Conservation (phyloP, 2,113 vertebrate genomes). For the Crotophaga sulcirostris region DNA sequence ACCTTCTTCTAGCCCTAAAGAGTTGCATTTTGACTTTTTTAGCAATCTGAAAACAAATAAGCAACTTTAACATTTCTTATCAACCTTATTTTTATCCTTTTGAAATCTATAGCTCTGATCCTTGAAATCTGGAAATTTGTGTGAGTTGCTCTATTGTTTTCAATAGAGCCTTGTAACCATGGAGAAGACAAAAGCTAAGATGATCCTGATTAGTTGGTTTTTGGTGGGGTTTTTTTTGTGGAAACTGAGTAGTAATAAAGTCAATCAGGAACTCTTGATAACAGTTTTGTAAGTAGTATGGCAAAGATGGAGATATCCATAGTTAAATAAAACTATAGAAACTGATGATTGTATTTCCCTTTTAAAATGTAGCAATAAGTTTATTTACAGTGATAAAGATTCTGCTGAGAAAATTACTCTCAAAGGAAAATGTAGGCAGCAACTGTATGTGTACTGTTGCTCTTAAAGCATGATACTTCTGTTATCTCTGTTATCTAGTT, state of each 20-base stretch:
- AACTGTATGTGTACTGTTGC: not conserved
- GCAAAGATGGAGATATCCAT: not conserved
- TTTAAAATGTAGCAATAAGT: not conserved
- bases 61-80: not conserved
- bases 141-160: not conserved
- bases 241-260: not conserved
- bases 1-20: not conserved
- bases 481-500: not conserved
- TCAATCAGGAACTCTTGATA: not conserved
- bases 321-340: not conserved
- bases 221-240: not conserved
- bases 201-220: not conserved
- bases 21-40: not conserved
- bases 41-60: not conserved
- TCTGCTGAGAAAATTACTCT: not conserved
- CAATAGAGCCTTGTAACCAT: fast-evolving
- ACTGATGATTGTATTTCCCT: not conserved
- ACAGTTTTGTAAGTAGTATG: not conserved
- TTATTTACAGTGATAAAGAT: not conserved
- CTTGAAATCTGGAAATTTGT: not conserved
- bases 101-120: not conserved
- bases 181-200: not conserved
- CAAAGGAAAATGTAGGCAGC: not conserved
- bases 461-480: not conserved
- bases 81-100: not conserved